A percentile compares a stretch with the other conserved stretches of the same genome.
These are phyloP conservation scores for Tragulus kanchil DNA, from an alignment of 2,113 vertebrate genomes.

Conservation along the genomic window DNA sequence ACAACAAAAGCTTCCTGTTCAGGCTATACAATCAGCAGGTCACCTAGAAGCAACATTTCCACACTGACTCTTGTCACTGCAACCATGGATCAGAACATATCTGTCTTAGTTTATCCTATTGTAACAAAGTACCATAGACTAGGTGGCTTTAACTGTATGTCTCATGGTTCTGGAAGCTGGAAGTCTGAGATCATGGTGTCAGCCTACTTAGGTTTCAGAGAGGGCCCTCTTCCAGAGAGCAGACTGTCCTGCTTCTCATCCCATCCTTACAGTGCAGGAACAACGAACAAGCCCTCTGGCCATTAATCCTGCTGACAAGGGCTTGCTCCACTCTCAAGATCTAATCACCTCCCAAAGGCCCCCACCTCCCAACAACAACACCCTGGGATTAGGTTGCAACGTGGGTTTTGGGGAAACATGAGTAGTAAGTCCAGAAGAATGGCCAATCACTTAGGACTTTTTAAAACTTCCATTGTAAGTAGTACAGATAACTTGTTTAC, in stretches of 20 bases:
- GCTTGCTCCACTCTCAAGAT: background rate
- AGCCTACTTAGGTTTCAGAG: background rate
- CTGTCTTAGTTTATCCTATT: background rate
- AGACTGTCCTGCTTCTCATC: background rate
- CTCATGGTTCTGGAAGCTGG: background rate
- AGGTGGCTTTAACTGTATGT: background rate
- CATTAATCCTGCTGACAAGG: background rate
- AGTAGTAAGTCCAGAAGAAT: background rate
- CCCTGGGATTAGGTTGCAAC: background rate
- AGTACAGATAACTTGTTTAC: too few species aligned
- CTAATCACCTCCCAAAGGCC: background rate
- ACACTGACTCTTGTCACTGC: background rate
- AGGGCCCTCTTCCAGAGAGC: background rate
- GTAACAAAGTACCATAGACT: background rate
- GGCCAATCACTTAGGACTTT: accelerated
- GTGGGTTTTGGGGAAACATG: background rate
- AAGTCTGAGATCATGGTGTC: background rate
- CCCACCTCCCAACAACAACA: too few species aligned
- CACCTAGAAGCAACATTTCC: background rate
- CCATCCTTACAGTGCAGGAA: background rate
- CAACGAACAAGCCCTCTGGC: background rate
- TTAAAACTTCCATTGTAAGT: background rate
- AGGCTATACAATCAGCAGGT: background rate
- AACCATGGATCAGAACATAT: accelerated
- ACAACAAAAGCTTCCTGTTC: background rate